phyloP scores from a whole-genome alignment of 1,140 invertebrate species.

The Drosophila yakuba region DNA sequence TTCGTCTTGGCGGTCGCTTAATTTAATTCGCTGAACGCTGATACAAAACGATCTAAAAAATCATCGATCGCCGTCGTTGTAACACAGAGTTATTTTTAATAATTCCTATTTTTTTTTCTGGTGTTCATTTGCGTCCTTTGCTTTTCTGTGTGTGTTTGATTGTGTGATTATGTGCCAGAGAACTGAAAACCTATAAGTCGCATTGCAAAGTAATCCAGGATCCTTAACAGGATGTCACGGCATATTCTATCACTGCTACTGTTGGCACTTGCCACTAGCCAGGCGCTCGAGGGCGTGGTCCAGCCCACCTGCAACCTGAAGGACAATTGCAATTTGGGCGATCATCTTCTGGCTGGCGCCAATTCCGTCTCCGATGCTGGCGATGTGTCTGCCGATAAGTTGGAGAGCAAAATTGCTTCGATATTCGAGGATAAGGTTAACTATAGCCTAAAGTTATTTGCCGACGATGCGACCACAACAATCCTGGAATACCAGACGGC shows the following conservation, averaged over 20 bases:
- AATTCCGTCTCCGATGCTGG: conserved; percentile 23
- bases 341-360: conserved; percentile 56
- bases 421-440: conserved; percentile 84
- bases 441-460: conserved; percentile 76
- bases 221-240: conserved; percentile 16
- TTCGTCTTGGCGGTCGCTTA: conserved; percentile 77
- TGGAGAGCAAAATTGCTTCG: conserved; percentile 77
- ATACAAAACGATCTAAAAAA: neutral
- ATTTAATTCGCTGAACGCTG: conserved; percentile 61
- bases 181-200: neutral
- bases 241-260: conserved; percentile 8
- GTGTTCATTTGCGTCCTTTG: neutral
- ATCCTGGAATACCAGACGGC: conserved; percentile 63
- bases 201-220: neutral
- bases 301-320: conserved; percentile 74
- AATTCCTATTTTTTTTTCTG: conserved; percentile 6
- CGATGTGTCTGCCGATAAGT: conserved; percentile 52
- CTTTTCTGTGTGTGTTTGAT: neutral
- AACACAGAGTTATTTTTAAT: neutral
- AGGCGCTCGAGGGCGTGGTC: conserved; percentile 39
- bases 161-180: conserved; percentile 40
- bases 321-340: conserved; percentile 79
- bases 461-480: conserved; percentile 63
- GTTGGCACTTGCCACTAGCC: conserved; percentile 1
- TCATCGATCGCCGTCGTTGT: conserved; percentile 2